phyloP scores from a whole-genome alignment of 2,888 invertebrate species.

The Eupithecia dodoneata region DNA sequence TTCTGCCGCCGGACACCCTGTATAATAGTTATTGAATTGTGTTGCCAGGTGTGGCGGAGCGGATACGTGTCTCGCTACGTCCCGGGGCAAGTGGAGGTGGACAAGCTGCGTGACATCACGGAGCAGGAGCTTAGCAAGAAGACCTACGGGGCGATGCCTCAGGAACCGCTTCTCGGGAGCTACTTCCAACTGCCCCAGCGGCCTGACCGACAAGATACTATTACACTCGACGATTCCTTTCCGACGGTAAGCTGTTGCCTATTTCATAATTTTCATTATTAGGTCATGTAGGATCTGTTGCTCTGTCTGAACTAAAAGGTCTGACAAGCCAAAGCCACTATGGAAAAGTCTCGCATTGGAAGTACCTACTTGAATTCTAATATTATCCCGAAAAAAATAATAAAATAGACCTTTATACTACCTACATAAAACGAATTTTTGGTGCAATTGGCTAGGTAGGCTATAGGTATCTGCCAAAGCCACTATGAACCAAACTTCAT shows the following conservation, averaged over 20 bases:
- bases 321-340: too few relatives aligned
- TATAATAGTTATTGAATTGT: neutral
- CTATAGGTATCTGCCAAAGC: too few relatives aligned
- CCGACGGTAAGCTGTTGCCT: conserved; percentile 63
- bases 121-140: conserved; percentile 69
- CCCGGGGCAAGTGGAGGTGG: conserved; percentile 76
- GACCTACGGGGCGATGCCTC: conserved; percentile 82
- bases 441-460: too few relatives aligned
- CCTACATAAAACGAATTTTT: too few relatives aligned
- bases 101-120: conserved; percentile 71
- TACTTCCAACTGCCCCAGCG: conserved; percentile 83
- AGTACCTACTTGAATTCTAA: too few relatives aligned
- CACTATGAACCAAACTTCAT: too few relatives aligned
- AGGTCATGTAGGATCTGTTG: neutral
- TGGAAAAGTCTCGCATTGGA: too few relatives aligned
- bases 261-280: neutral
- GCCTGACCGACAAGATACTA: conserved; percentile 75
- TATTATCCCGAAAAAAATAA: too few relatives aligned
- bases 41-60: conserved; percentile 73
- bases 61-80: conserved; percentile 79
- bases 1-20: too few relatives aligned
- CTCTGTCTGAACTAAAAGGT: neutral
- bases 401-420: too few relatives aligned
- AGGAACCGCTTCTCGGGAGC: conserved; percentile 84
- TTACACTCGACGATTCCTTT: conserved; percentile 85